Conservation (phyloP, 2,888 invertebrate species). For the Macrosiphum euphorbiae region DNA sequence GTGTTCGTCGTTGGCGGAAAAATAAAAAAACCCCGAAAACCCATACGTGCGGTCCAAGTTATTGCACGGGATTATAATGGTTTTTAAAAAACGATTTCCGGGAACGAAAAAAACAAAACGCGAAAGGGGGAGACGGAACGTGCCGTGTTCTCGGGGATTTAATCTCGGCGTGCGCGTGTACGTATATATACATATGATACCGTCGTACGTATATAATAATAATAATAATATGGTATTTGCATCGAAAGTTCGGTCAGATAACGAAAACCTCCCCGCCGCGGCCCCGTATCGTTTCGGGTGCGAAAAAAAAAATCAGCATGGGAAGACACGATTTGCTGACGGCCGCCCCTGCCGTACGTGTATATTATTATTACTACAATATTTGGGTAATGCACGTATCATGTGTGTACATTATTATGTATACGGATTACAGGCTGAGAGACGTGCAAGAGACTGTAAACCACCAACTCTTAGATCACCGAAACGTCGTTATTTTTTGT, state of each 20-base stretch:
- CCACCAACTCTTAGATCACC: conserved; percentile 47
- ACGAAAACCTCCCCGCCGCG: background rate
- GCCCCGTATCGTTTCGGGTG: background rate
- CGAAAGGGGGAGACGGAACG: conserved; percentile 50
- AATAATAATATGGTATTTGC: background rate
- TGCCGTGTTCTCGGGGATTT: conserved; percentile 54
- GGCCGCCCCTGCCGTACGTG: background rate
- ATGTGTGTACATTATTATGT: background rate
- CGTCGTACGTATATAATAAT: background rate
- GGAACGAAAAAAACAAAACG: conserved; percentile 40
- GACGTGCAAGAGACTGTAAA: background rate
- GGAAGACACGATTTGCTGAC: background rate
- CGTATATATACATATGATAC: background rate
- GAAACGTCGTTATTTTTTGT: background rate
- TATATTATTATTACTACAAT: background rate
- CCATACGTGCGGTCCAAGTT: conserved; percentile 56
- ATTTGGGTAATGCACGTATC: background rate
- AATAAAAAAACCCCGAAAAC: background rate
- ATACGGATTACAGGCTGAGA: background rate
- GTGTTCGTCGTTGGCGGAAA: background rate
- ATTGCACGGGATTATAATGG: conserved; percentile 62
- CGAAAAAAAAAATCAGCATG: conserved; percentile 19
- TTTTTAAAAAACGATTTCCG: conserved; percentile 66
- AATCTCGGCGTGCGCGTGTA: conserved; percentile 10
- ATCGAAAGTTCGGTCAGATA: conserved; percentile 49